phyloP scores from a whole-genome alignment of 1,140 invertebrate genomes.

The Lucilia sericata region DNA sequence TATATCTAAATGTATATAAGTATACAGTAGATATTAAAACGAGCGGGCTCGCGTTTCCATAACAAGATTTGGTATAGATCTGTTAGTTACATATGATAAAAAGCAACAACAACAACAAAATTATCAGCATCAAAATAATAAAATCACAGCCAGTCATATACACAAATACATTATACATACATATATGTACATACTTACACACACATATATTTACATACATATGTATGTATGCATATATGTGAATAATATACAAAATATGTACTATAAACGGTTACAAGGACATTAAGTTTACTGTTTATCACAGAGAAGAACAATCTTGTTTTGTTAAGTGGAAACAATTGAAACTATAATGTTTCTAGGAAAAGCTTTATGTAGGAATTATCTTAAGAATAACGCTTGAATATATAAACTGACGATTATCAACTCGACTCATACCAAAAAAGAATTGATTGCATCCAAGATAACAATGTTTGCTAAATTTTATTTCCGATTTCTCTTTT shows the following conservation, averaged over 20 bases:
- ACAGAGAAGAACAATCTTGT: neutral
- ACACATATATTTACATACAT: neutral
- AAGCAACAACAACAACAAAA: conserved; percentile 14
- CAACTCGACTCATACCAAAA: too few relatives aligned
- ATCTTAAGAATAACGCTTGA: too few relatives aligned
- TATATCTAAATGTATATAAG: too few relatives aligned
- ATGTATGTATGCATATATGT: neutral
- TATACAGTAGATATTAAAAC: neutral
- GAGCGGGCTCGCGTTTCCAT: neutral
- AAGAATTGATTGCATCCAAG: too few relatives aligned
- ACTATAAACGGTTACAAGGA: conserved; percentile 37
- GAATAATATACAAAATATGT: neutral
- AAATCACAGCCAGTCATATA: neutral
- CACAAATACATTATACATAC: neutral
- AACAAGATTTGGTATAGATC: neutral
- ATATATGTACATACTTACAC: neutral
- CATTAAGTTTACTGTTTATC: conserved; percentile 19
- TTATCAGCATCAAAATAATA: conserved; percentile 4
- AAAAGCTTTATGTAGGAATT: too few relatives aligned
- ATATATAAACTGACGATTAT: too few relatives aligned
- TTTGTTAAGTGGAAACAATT: neutral
- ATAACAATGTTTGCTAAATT: too few relatives aligned
- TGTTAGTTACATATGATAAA: conserved; percentile 13
- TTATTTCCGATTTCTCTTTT: too few relatives aligned
- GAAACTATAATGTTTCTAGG: too few relatives aligned